These are phyloP conservation scores for Cinara cedri DNA, from an alignment of 2,888 invertebrate species.

Conservation along the genomic window DNA sequence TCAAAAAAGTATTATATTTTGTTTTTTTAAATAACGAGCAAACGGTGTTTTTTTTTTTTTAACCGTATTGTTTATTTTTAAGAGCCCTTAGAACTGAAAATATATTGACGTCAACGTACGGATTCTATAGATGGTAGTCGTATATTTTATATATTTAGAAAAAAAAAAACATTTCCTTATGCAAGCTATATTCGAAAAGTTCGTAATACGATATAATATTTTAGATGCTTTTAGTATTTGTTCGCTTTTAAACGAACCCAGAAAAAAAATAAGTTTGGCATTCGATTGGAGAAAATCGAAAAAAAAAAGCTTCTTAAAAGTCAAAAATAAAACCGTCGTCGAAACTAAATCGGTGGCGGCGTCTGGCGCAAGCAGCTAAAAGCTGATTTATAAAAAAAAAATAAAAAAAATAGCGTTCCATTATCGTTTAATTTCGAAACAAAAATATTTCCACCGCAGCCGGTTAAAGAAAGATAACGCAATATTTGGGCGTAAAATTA, in stretches of 20 bases:
- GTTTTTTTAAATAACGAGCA: slow-evolving; percentile 27
- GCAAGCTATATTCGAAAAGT: neutral
- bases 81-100: slow-evolving; percentile 26
- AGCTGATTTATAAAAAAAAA: too few relatives aligned
- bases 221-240: neutral
- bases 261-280: neutral
- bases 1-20: neutral
- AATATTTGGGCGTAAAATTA: slow-evolving; percentile 11
- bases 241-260: neutral
- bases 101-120: neutral
- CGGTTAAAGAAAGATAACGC: neutral
- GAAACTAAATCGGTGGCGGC: neutral
- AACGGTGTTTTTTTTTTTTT: slow-evolving; percentile 4
- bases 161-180: neutral
- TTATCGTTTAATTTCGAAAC: neutral
- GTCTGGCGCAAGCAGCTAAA: neutral
- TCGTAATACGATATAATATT: neutral
- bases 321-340: slow-evolving; percentile 1
- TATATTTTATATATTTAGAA: neutral
- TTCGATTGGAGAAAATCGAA: neutral
- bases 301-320: slow-evolving; percentile 16
- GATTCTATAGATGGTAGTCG: neutral
- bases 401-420: too few relatives aligned
- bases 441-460: neutral
- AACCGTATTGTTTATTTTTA: slow-evolving; percentile 26